These are phyloP conservation scores for Iselma pallidipennis DNA, from an alignment of 2,888 invertebrate genomes.

Conservation along the genomic window DNA sequence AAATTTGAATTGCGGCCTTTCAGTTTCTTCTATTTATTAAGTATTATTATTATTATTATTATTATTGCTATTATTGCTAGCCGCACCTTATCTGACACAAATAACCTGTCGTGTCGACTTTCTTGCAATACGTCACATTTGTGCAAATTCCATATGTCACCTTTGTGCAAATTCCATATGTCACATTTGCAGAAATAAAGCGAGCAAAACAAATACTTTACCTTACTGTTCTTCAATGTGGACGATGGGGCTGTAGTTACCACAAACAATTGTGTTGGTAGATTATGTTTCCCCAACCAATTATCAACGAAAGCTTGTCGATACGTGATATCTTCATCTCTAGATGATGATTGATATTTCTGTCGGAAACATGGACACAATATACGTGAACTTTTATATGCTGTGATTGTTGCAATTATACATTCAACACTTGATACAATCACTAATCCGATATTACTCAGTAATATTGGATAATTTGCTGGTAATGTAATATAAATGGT, in stretches of 20 bases:
- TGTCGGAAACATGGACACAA: slow-evolving; percentile 63
- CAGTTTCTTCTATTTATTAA: not conserved
- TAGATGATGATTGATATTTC: slow-evolving; percentile 39
- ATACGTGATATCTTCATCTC: slow-evolving; percentile 17
- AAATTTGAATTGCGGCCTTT: not conserved
- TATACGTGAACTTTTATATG: slow-evolving; percentile 61
- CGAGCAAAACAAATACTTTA: too few relatives aligned
- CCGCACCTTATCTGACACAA: not conserved
- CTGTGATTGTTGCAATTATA: slow-evolving; percentile 59
- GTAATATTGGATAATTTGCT: slow-evolving; percentile 62
- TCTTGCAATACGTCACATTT: not conserved
- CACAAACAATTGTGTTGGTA: slow-evolving; percentile 46
- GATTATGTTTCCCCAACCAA: slow-evolving; percentile 61
- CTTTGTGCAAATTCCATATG: slow-evolving; percentile 37
- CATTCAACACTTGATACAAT: slow-evolving; percentile 61
- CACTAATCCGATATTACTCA: slow-evolving; percentile 66
- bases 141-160: slow-evolving; percentile 42
- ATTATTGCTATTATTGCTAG: not conserved
- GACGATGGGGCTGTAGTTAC: slow-evolving; percentile 46
- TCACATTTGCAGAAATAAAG: too few relatives aligned
- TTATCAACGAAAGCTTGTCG: slow-evolving; percentile 62
- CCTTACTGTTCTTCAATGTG: slow-evolving; percentile 38
- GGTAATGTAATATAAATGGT: slow-evolving; percentile 39
- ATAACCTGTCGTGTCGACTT: not conserved
- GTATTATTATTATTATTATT: not conserved